These are phyloP conservation scores for Lepidotrigona ventralis DNA, from an alignment of 1,140 invertebrate genomes.

Conservation along the genomic window DNA sequence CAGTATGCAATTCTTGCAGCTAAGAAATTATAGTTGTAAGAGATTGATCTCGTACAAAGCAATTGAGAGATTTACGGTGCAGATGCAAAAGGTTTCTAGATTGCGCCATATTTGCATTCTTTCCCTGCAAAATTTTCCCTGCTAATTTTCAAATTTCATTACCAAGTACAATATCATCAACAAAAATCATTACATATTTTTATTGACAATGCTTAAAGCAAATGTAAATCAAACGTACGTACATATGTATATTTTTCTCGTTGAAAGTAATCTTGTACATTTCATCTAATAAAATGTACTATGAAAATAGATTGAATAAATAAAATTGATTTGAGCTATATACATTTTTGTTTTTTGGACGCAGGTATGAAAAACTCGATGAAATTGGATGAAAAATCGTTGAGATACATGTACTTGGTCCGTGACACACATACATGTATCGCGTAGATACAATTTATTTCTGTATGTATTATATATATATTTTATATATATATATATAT, in stretches of 20 bases:
- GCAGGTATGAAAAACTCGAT: background rate
- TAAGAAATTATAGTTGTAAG: background rate
- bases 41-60: background rate
- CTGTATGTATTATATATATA: background rate
- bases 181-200: background rate
- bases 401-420: background rate
- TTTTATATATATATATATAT: no score
- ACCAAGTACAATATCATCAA: background rate
- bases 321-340: background rate
- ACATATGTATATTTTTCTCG: background rate
- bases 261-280: background rate
- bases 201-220: background rate
- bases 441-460: background rate
- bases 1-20: background rate
- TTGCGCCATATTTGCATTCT: background rate
- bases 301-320: background rate
- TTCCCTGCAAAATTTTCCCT: background rate
- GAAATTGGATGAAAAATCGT: slow-evolving; percentile 2
- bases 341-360: background rate
- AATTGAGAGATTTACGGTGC: background rate
- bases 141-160: background rate
- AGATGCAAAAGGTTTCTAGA: background rate
- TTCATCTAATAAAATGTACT: background rate
- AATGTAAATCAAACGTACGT: background rate
- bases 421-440: background rate